A percentile compares a stretch with the other conserved stretches of the same genome.
phyloP scores from a whole-genome alignment of 2,113 vertebrate species.

The Anolis sagrei region DNA sequence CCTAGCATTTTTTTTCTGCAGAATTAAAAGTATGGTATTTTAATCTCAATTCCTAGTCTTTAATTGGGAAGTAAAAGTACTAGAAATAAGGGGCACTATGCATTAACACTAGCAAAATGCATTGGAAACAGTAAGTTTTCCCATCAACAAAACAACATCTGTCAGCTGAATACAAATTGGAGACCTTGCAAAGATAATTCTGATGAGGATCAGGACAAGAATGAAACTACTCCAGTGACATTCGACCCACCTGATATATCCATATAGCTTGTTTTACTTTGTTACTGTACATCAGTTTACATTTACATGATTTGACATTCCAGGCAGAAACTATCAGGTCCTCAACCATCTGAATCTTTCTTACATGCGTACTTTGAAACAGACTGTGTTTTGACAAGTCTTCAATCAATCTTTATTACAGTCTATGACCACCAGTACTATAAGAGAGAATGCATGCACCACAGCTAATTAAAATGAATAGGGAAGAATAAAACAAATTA shows the following conservation, averaged over 20 bases:
- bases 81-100: too few species aligned
- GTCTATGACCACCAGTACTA: too few species aligned
- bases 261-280: background rate
- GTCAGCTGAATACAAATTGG: background rate
- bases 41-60: too few species aligned
- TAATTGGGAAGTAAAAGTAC: slow-evolving; percentile 20
- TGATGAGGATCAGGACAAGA: background rate
- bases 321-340: background rate
- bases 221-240: background rate
- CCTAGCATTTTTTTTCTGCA: too few species aligned
- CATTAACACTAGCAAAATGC: background rate
- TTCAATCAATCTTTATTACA: too few species aligned
- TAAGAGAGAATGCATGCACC: too few species aligned
- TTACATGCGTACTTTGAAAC: background rate
- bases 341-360: background rate
- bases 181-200: background rate
- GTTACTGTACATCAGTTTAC: background rate
- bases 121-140: background rate
- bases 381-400: background rate
- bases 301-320: background rate
- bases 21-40: too few species aligned
- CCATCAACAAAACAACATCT: background rate
- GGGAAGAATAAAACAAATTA: too few species aligned
- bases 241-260: background rate
- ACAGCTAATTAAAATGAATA: too few species aligned